phyloP scores from a whole-genome alignment of 2,888 invertebrate species.

The Brachypalpus laphriformis region DNA sequence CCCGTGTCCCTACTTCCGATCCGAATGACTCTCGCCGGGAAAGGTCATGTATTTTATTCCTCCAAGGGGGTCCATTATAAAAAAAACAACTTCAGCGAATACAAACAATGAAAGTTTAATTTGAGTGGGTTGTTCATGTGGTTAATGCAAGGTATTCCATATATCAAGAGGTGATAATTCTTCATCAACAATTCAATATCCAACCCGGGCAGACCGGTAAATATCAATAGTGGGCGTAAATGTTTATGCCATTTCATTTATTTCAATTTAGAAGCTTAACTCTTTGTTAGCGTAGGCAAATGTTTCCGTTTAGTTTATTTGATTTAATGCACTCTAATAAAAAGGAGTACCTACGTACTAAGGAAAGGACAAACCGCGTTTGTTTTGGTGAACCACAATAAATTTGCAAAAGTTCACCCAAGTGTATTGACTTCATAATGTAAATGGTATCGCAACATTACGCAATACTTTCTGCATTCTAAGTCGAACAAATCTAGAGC shows the following conservation, averaged over 20 bases:
- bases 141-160: not conserved
- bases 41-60: not conserved
- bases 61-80: not conserved
- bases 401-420: not conserved
- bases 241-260: not conserved
- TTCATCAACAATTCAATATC: not conserved
- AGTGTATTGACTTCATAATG: not conserved
- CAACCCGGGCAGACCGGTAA: not conserved
- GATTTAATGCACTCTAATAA: not conserved
- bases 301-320: not conserved
- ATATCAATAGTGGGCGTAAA: not conserved
- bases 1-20: not conserved
- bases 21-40: not conserved
- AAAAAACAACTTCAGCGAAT: not conserved
- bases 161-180: constrained; percentile 1
- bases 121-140: not conserved
- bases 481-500: not conserved
- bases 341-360: too few species aligned
- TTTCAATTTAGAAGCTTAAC: not conserved
- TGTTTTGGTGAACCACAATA: not conserved
- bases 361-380: too few species aligned
- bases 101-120: constrained; percentile 17
- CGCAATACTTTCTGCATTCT: not conserved
- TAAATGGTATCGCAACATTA: constrained; percentile 8
- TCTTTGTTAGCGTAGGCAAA: not conserved